Conservation (phyloP, 2,113 vertebrate species). For the Rhipidura dahli region DNA sequence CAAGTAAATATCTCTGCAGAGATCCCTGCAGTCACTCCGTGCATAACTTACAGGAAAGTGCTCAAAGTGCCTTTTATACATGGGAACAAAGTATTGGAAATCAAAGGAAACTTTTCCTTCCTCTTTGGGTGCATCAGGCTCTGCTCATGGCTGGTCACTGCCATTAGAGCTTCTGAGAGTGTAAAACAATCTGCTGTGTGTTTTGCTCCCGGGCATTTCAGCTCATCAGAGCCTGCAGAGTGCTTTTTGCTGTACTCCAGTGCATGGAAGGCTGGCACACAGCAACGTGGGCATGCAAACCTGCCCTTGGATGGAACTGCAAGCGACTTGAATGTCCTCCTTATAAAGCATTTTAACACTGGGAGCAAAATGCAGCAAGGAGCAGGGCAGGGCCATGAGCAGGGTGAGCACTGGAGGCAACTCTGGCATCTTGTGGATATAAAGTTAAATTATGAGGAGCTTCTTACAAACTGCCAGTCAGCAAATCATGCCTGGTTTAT, state of each 20-base stretch:
- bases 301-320: not conserved
- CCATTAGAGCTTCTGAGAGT: not conserved
- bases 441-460: not conserved
- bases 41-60: not conserved
- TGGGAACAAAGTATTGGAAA: not conserved
- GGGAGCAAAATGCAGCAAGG: not conserved
- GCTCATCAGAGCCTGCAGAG: constrained; percentile 9
- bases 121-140: not conserved
- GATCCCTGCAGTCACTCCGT: not conserved
- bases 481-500: not conserved
- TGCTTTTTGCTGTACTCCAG: constrained; percentile 28
- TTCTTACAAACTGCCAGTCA: not conserved
- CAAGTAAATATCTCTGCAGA: not conserved
- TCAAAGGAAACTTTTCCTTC: not conserved
- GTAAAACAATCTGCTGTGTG: not conserved
- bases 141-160: not conserved
- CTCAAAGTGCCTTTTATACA: not conserved
- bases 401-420: not conserved
- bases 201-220: constrained; percentile 42
- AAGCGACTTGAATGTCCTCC: not conserved
- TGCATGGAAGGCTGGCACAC: not conserved
- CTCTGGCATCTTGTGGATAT: not conserved
- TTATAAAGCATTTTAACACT: not conserved
- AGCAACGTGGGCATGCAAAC: not conserved
- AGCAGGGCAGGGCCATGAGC: not conserved